phyloP scores from a whole-genome alignment of 2,888 invertebrate genomes.

The Pandemis corylana region DNA sequence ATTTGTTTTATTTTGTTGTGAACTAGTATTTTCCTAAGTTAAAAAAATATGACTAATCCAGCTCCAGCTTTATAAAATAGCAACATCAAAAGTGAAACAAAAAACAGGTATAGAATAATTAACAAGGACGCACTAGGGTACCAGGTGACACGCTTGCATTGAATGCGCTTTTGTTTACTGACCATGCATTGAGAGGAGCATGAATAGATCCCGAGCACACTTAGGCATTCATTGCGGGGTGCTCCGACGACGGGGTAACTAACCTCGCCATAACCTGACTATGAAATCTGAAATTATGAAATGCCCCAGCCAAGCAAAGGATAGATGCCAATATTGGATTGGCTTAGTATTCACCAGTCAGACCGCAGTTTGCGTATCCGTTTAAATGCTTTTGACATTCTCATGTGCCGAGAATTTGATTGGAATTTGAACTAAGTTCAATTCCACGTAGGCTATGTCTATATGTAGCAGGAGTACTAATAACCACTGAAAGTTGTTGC shows the following conservation, averaged over 20 bases:
- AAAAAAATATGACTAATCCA: too few relatives aligned
- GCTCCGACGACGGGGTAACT: slow-evolving; percentile 68
- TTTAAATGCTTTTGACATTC: slow-evolving; percentile 35
- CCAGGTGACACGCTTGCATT: slow-evolving; percentile 72
- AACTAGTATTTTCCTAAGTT: too few relatives aligned
- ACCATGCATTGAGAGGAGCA: slow-evolving; percentile 65
- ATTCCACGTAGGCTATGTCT: background rate
- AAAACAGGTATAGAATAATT: background rate
- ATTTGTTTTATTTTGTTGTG: too few relatives aligned
- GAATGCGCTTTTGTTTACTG: slow-evolving; percentile 71
- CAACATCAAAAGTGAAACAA: background rate
- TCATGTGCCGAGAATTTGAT: slow-evolving; percentile 9
- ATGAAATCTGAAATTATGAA: slow-evolving; percentile 29
- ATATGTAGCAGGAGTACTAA: background rate
- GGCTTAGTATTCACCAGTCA: slow-evolving; percentile 2
- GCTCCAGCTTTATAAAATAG: background rate
- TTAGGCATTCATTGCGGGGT: slow-evolving; percentile 72
- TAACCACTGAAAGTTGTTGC: background rate
- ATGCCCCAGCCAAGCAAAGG: slow-evolving; percentile 15
- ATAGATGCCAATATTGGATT: slow-evolving; percentile 8
- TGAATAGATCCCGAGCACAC: slow-evolving; percentile 70
- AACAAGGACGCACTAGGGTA: slow-evolving; percentile 65
- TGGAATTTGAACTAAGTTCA: slow-evolving; percentile 1
- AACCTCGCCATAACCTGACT: slow-evolving; percentile 56
- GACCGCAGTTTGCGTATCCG: slow-evolving; percentile 24